Base-by-base conservation (phyloP, 2,888 invertebrate genomes). In the Bursaphelenchus okinawaensis region DNA sequence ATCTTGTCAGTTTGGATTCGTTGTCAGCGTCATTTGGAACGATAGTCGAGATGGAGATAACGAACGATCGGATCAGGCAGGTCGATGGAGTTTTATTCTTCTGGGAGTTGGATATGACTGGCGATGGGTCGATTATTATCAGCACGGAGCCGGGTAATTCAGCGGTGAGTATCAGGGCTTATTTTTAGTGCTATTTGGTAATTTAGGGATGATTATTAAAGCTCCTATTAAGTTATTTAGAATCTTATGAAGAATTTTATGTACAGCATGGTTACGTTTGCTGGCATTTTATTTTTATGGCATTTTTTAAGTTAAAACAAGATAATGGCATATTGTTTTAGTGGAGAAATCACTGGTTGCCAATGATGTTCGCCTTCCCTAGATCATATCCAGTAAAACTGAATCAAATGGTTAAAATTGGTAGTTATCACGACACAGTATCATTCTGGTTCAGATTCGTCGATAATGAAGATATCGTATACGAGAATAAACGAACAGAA, bases 311-410 rank as follows among this genome's bases (percentile, higher is more conserved):
- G n/a, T 12, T 40, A 40, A 40, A 40, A 40, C 3, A 40, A 40
- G 40, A 3, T 4, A 40, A n/a, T n/a, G n/a, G n/a, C n/a, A n/a
- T n/a, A n/a, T 50, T 9, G 23, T 9, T 59, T 59, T 29, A 59
- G 60, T 29, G 29, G 29, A 12, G 60, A 54, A 59, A 59, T 20
- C 60, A 59, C 60, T 59, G 60, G 60, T 24, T 59, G 1, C 19
- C 50, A 20, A 28, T 59, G 26, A 20, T 50, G 9, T 59, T 40
- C 28, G 40, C 50, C 3, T 59, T 59, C 28, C 9, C 19, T n/a
- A 12, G 8, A 1, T 9, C 60, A n/a, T 16, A 40, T 27, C 16
- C 8, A 19, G 19, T 51, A 9, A 8, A 9, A 8, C 28, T 20
- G 19, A 19, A 59, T 9, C 16, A 22, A 8, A 31, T 24, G 19